Conservation (phyloP, 2,797 vertebrate genomes). For the Perodicticus potto region DNA sequence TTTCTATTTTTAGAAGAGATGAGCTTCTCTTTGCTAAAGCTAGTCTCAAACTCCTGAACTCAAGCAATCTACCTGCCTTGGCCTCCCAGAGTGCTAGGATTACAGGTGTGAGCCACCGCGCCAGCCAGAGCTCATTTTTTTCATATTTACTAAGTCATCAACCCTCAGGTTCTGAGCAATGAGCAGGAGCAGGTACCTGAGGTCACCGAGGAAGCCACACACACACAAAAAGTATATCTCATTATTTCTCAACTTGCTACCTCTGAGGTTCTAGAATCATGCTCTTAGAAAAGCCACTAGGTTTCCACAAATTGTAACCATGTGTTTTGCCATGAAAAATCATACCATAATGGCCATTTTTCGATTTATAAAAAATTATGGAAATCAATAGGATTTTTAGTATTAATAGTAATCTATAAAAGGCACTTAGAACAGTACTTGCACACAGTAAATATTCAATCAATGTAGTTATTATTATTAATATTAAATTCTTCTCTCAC, state of each 20-base stretch:
- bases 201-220: not conserved
- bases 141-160: not conserved
- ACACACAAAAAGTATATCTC: not conserved
- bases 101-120: too few relatives aligned
- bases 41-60: too few relatives aligned
- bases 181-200: not conserved
- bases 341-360: slow-evolving; percentile 21
- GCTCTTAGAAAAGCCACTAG: not conserved
- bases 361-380: slow-evolving; percentile 17
- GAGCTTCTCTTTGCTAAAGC: too few relatives aligned
- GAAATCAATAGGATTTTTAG: slow-evolving; percentile 50
- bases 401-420: slow-evolving; percentile 37
- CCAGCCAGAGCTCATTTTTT: not conserved
- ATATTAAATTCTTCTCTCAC: not conserved
- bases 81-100: too few relatives aligned
- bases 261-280: slow-evolving; percentile 8
- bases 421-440: not conserved
- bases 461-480: not conserved
- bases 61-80: too few relatives aligned
- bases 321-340: slow-evolving; percentile 1
- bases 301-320: not conserved
- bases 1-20: too few relatives aligned
- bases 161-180: not conserved
- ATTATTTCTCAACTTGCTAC: not conserved
- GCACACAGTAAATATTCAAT: not conserved